Evolutionary conservation across 2,113 vertebrate species (phyloP).

Genomic region (Mustela lutreola): DNA sequence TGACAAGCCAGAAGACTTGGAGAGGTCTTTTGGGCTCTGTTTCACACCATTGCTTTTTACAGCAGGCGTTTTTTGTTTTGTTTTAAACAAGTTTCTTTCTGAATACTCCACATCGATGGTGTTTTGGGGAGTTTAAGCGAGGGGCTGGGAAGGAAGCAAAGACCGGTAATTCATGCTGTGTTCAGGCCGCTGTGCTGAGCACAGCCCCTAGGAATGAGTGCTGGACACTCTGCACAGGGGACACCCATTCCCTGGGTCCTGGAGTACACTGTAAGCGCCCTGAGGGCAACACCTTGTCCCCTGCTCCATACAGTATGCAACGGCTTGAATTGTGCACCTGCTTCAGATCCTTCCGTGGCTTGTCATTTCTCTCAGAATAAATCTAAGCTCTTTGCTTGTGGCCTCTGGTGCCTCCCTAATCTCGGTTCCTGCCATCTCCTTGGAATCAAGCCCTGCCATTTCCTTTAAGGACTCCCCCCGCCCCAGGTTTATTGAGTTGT

Average conservation of each 20-base stretch:
- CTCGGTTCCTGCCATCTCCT: background rate
- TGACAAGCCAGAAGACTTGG: background rate
- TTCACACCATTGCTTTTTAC: background rate
- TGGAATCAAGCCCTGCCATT: background rate
- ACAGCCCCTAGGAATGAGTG: background rate
- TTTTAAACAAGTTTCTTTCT: background rate
- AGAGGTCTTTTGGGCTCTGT: background rate
- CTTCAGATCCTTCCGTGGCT: background rate
- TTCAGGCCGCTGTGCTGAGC: background rate
- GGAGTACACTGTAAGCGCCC: accelerated
- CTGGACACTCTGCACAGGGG: background rate
- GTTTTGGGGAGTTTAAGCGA: background rate
- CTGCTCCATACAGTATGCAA: background rate
- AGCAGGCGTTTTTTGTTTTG: background rate
- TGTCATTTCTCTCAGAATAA: background rate
- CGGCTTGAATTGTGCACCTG: too few relatives aligned
- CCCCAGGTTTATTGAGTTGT: background rate
- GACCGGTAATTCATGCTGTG: too few relatives aligned
- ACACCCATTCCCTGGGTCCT: background rate
- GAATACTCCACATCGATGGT: background rate
- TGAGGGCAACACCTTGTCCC: background rate
- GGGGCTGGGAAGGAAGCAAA: background rate
- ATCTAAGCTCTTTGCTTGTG: background rate
- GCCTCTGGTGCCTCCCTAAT: accelerated
- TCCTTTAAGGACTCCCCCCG: background rate